Evolutionary conservation across 2,113 vertebrate genomes (phyloP), one percentile per base, ranked within the genome.

Genomic region (Saguinus imperator): DNA sequence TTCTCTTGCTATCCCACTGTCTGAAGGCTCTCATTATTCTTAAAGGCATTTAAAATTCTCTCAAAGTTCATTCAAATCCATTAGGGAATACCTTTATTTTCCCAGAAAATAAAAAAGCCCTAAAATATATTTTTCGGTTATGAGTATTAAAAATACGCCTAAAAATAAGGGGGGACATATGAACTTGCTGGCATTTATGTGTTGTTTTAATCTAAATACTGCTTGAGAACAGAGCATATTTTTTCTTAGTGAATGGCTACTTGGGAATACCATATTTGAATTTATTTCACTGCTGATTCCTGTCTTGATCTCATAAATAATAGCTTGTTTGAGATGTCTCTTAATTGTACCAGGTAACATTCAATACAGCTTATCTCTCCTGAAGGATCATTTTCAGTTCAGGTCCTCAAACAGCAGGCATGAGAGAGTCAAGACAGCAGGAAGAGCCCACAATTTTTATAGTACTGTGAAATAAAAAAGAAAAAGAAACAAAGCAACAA

Each of bases 151-250:
- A 93, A 93, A 91, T 89, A 55, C 48, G 83, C 50, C 72, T 97
- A 94, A 96, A 96, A 95, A 89, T 93, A 95, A 97, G 87, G 20
- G 18, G 35, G 73, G 95, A 91, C 68, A 76, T 86, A 55, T 76
- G 58, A 93, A 91, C 93, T 87, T 77, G 6, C 75, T 72, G n/a
- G 76, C 29, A 95, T 96, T 87, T 70, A 73, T 43, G 20, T 55
- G 35, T 29, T 80, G 37, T 88, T 95, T 93, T 77, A 95, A 90
- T 37, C 57, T 55, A 82, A 94, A 79, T 95, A 23, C 11, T 95
- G 70, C 43, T 93, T 92, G 17, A 16, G 20, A 93, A 79, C 7
- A 52, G 18, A 96, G 81, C 43, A 66, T 76, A 45, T 68, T 50
- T 90, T 91, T 21, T 89, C 86, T 92, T 45, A 45, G 48, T 21